Percentiles rank a stretch among this genome's conserved stretches.
Evolutionary conservation across 1,140 invertebrate species (phyloP).

Genomic region (Psix sp.): DNA sequence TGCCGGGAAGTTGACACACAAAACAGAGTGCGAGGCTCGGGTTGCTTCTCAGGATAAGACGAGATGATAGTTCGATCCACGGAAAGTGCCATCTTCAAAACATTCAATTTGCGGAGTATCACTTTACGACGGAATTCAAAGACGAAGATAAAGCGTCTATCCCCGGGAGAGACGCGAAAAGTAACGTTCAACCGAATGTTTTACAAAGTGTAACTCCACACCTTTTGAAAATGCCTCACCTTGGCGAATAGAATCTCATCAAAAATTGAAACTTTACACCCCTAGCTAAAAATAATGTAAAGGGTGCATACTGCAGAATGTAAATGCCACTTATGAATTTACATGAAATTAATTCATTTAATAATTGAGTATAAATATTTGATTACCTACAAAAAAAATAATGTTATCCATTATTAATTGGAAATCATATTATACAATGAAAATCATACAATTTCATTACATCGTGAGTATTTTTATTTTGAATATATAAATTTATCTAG

Average conservation of each 20-base stretch:
- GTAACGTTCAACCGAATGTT: constrained; percentile 53
- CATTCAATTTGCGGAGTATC: constrained; percentile 73
- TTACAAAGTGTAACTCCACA: constrained; percentile 64
- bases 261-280: constrained; percentile 44
- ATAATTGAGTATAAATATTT: no score
- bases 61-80: constrained; percentile 49
- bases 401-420: no score
- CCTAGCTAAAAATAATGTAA: constrained; percentile 16
- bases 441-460: no score
- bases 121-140: constrained; percentile 70
- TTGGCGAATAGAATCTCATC: constrained; percentile 43
- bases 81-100: constrained; percentile 61
- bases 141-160: constrained; percentile 60
- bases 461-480: no score
- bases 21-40: constrained; percentile 33
- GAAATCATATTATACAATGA: no score
- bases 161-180: constrained; percentile 20
- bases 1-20: constrained; percentile 31
- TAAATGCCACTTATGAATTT: no score
- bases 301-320: constrained; percentile 9
- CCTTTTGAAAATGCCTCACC: constrained; percentile 42
- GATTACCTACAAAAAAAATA: no score
- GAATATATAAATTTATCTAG: no score
- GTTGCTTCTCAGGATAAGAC: constrained; percentile 18
- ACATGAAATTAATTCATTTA: no score